A percentile compares a stretch with the other conserved stretches of the same genome.
Evolutionary conservation across 1,140 invertebrate genomes (phyloP).

Genomic region (Musca domestica): DNA sequence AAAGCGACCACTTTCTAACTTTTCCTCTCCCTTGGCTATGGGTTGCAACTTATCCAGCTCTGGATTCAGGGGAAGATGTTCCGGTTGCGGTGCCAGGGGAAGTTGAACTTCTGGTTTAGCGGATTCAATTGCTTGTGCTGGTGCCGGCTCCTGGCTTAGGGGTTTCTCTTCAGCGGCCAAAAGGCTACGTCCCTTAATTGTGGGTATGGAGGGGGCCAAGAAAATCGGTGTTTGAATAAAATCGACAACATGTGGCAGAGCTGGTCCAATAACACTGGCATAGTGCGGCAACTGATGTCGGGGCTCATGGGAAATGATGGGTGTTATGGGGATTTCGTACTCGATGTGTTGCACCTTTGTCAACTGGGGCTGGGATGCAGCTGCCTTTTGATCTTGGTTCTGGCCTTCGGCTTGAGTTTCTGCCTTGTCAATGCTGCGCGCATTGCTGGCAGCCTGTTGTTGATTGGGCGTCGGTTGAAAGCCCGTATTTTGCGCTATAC

Average conservation of each 20-base stretch:
- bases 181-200: slow-evolving; percentile 48
- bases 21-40: slow-evolving; percentile 31
- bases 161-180: slow-evolving; percentile 18
- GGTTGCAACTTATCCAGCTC: not conserved
- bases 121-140: not conserved
- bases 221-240: slow-evolving; percentile 34
- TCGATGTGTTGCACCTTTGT: not conserved
- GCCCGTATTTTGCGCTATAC: too few species aligned
- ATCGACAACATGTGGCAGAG: slow-evolving; percentile 40
- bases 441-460: not conserved
- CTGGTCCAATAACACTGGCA: slow-evolving; percentile 35
- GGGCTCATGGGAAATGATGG: slow-evolving; percentile 28
- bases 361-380: too few species aligned
- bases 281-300: slow-evolving; percentile 30
- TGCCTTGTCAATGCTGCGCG: not conserved
- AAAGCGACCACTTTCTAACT: slow-evolving; percentile 13
- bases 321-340: slow-evolving; percentile 1
- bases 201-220: slow-evolving; percentile 37
- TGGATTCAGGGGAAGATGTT: slow-evolving; percentile 27
- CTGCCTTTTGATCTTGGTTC: too few species aligned
- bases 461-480: too few species aligned
- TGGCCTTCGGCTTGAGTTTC: too few species aligned
- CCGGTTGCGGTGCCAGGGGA: slow-evolving; percentile 24
- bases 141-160: not conserved
- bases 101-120: not conserved